phyloP scores from a whole-genome alignment of 2,113 vertebrate species.

The Helogale parvula region DNA sequence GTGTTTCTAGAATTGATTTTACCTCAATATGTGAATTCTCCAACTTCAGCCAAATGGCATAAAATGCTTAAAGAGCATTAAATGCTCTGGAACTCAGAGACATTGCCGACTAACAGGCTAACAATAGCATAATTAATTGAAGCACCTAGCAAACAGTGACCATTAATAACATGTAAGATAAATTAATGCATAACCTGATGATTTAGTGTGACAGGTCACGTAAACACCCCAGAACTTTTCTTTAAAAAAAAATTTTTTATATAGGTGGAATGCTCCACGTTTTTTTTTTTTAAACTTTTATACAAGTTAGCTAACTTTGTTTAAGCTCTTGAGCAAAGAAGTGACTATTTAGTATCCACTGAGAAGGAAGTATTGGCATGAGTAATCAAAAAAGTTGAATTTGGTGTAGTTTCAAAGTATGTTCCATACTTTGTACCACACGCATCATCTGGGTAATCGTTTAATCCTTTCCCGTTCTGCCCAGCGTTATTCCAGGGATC shows the following conservation, averaged over 20 bases:
- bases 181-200: not conserved
- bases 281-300: conserved; percentile 25
- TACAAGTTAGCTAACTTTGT: not conserved
- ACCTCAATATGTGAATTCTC: not conserved
- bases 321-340: conserved; percentile 21
- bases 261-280: not conserved
- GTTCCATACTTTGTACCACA: not conserved
- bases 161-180: not conserved
- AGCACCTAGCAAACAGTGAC: not conserved
- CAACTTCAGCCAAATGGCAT: conserved; percentile 4
- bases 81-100: conserved; percentile 35
- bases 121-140: not conserved
- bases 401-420: not conserved
- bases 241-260: not conserved
- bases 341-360: not conserved
- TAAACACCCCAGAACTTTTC: not conserved
- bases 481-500: not conserved
- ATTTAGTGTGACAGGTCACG: not conserved
- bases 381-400: not conserved
- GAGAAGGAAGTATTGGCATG: not conserved
- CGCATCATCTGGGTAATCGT: not conserved
- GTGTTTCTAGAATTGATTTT: conserved; percentile 50
- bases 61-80: conserved; percentile 21
- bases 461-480: not conserved
- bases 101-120: not conserved